A percentile compares a stretch with the other conserved stretches of the same genome.
These are phyloP conservation scores for Agriopis marginaria DNA, from an alignment of 2,888 invertebrate genomes.

Conservation along the genomic window DNA sequence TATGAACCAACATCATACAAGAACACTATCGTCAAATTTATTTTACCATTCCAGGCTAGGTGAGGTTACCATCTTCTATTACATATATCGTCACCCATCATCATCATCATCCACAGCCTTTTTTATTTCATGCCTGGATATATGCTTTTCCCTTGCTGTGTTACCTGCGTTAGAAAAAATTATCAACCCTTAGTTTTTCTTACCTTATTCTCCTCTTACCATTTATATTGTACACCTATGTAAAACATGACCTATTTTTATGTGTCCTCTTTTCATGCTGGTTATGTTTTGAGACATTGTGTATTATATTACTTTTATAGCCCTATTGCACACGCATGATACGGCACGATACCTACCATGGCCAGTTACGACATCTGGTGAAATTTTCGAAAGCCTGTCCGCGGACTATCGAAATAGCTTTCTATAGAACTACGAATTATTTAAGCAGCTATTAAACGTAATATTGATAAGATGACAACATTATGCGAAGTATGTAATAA, in stretches of 20 bases:
- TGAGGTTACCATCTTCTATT: no score
- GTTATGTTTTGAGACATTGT: constrained; percentile 22
- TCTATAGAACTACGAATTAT: constrained; percentile 36
- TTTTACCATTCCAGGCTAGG: no score
- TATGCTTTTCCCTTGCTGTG: neutral
- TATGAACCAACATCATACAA: neutral
- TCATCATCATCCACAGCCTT: no score
- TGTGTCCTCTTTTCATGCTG: neutral
- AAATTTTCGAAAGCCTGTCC: constrained; percentile 61
- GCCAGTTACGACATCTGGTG: constrained; percentile 58
- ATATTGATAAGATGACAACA: constrained; percentile 20
- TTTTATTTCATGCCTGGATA: no score
- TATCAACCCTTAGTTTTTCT: neutral
- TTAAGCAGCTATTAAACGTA: constrained; percentile 20
- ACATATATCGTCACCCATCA: no score
- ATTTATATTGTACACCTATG: neutral
- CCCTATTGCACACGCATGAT: constrained; percentile 31
- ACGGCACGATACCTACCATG: constrained; percentile 35
- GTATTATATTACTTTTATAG: constrained; percentile 29
- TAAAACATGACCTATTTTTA: neutral
- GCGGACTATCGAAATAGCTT: constrained; percentile 47
- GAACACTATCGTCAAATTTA: neutral
- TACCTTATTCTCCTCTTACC: neutral
- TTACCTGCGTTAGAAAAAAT: neutral
- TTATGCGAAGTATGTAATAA: constrained; percentile 20